Percentiles rank a stretch among this genome's conserved stretches.
These are phyloP conservation scores for Helicorthomorpha holstii DNA, from an alignment of 1,140 invertebrate species.

Conservation along the genomic window DNA sequence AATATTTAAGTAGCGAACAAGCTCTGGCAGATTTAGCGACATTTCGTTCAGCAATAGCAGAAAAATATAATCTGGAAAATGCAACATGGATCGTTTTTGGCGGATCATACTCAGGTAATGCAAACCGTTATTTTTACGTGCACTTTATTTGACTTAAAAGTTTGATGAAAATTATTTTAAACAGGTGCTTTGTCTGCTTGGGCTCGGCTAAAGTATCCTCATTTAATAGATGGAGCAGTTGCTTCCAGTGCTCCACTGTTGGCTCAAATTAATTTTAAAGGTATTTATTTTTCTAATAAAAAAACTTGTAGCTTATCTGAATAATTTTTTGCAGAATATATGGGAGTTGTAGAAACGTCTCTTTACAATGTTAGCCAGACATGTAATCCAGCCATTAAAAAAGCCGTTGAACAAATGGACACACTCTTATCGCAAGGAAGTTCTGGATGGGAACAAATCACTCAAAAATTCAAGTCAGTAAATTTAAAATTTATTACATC, in stretches of 20 bases:
- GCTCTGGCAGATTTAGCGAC: slow-evolving; percentile 28
- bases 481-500: too few species aligned
- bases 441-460: slow-evolving; percentile 8
- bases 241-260: slow-evolving; percentile 28
- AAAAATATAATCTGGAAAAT: slow-evolving; percentile 19
- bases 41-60: slow-evolving; percentile 20
- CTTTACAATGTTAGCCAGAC: slow-evolving; percentile 21
- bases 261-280: slow-evolving; percentile 12
- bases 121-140: too few species aligned
- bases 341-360: slow-evolving; percentile 59
- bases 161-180: too few species aligned
- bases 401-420: neutral
- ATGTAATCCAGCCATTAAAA: neutral
- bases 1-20: slow-evolving; percentile 25
- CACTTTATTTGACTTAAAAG: neutral
- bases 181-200: slow-evolving; percentile 32
- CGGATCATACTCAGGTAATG: slow-evolving; percentile 33
- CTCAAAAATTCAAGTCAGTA: neutral
- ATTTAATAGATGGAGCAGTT: slow-evolving; percentile 29
- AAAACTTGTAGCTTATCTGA: slow-evolving; percentile 8
- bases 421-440: slow-evolving; percentile 17
- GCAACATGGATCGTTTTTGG: slow-evolving; percentile 32
- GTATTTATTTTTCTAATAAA: slow-evolving; percentile 1
- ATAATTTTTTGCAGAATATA: slow-evolving; percentile 15
- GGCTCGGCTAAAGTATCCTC: slow-evolving; percentile 33